A percentile compares a stretch with the other conserved stretches of the same genome.
phyloP scores from a whole-genome alignment of 2,797 vertebrate species.

The Linurgus olivaceus region DNA sequence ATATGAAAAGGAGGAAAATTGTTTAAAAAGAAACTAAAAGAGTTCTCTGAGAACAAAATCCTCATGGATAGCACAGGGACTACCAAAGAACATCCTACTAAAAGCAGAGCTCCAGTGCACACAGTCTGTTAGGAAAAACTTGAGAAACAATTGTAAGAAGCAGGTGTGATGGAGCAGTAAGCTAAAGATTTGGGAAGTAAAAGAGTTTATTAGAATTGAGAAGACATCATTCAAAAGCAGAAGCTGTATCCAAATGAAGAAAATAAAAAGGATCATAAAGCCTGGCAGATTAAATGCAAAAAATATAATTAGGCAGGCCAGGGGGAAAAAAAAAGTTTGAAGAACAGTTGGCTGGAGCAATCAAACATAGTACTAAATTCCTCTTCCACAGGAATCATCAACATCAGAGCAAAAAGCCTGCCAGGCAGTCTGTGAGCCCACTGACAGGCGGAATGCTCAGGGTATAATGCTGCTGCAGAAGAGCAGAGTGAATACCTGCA shows the following conservation, averaged over 20 bases:
- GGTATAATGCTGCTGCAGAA: not conserved
- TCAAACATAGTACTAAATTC: conserved; percentile 7
- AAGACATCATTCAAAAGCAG: conserved; percentile 54
- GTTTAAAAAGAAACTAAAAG: not conserved
- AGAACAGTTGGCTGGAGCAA: conserved; percentile 22
- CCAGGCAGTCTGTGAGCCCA: not conserved
- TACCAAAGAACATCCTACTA: not conserved
- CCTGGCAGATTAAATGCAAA: conserved; percentile 29
- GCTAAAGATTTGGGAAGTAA: conserved; percentile 22
- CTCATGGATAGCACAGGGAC: not conserved
- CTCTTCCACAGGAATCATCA: not conserved
- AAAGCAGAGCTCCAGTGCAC: not conserved
- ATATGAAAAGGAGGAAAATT: not conserved
- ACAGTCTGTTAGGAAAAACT: not conserved
- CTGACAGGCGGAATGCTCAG: not conserved
- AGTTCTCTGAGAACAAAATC: not conserved
- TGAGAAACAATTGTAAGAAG: not conserved
- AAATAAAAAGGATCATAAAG: conserved; percentile 69
- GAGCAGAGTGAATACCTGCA: not conserved
- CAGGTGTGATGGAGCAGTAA: not conserved
- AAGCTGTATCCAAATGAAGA: conserved; percentile 61
- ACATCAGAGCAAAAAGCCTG: not conserved
- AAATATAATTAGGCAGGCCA: conserved; percentile 43
- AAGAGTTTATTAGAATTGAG: conserved; percentile 43
- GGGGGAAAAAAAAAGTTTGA: not conserved